Evolutionary conservation across 2,113 vertebrate genomes (phyloP).

Genomic region (Centrocercus urophasianus): DNA sequence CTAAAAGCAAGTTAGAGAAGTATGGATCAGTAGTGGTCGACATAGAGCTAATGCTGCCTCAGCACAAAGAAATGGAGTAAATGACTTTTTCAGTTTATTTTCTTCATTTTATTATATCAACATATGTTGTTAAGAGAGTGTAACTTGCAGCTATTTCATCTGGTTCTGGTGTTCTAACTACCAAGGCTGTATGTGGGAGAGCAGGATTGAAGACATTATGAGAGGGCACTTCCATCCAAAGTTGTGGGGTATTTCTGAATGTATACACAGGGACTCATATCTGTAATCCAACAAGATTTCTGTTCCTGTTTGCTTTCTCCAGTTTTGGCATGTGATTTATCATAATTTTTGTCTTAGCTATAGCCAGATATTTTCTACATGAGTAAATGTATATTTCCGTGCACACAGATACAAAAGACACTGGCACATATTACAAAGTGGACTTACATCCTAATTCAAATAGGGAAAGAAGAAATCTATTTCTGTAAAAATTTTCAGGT

Average conservation of each 20-base stretch:
- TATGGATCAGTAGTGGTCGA: neutral
- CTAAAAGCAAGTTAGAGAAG: neutral
- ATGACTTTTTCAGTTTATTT: neutral
- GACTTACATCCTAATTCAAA: neutral
- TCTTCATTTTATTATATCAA: neutral
- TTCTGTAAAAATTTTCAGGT: neutral
- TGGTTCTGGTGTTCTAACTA: neutral
- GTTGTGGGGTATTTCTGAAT: neutral
- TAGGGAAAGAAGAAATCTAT: neutral
- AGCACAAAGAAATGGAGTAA: neutral
- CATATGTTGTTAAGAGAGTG: neutral
- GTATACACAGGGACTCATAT: neutral
- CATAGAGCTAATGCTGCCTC: neutral
- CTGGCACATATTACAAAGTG: neutral
- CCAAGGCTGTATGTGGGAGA: neutral
- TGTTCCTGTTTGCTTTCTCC: neutral
- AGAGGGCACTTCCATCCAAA: neutral
- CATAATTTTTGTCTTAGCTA: neutral
- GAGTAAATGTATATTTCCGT: too few relatives aligned
- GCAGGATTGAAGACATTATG: neutral
- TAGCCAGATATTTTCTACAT: neutral
- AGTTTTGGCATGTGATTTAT: neutral
- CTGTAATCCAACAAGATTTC: neutral
- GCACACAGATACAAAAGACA: neutral
- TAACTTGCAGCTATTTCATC: neutral